Evolutionary conservation across 2,888 invertebrate species (phyloP).

Genomic region (Brachynemurus nebulosus): DNA sequence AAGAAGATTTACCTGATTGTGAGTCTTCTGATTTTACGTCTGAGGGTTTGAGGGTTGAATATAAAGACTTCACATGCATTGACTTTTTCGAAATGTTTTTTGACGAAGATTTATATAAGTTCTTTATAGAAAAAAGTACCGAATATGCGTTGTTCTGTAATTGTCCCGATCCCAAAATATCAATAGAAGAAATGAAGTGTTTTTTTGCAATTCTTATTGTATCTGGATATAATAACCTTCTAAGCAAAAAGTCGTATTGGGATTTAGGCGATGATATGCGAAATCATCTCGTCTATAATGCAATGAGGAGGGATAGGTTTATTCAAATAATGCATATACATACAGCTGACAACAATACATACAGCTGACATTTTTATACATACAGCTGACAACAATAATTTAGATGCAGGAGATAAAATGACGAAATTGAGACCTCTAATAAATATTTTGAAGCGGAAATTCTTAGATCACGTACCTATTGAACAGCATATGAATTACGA

Average conservation of each 20-base stretch:
- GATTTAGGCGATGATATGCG: conserved; percentile 10
- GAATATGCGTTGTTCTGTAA: conserved; percentile 17
- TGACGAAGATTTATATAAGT: too few relatives aligned
- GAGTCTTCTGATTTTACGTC: neutral
- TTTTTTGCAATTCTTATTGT: conserved; percentile 16
- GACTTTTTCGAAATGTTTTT: too few relatives aligned
- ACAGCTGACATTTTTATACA: conserved; percentile 13
- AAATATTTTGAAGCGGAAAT: conserved; percentile 13
- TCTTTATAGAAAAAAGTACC: conserved; percentile 11
- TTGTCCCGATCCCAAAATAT: conserved; percentile 12
- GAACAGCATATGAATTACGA: conserved; percentile 19
- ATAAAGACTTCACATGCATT: too few relatives aligned
- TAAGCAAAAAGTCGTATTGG: conserved; percentile 15
- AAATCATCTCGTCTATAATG: conserved; percentile 9
- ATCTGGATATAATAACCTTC: conserved; percentile 16
- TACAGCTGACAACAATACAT: too few relatives aligned
- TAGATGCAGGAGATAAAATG: conserved; percentile 18
- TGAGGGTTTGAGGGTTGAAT: too few relatives aligned
- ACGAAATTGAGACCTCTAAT: conserved; percentile 20
- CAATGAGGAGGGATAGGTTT: conserved; percentile 13
- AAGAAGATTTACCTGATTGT: neutral
- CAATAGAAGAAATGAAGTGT: conserved; percentile 13
- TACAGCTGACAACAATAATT: conserved; percentile 14
- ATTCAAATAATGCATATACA: too few relatives aligned
- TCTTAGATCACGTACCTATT: conserved; percentile 15